Evolutionary conservation across 2,113 vertebrate genomes (phyloP), one percentile per base, ranked within the genome.

Genomic region (Clupea harengus): DNA sequence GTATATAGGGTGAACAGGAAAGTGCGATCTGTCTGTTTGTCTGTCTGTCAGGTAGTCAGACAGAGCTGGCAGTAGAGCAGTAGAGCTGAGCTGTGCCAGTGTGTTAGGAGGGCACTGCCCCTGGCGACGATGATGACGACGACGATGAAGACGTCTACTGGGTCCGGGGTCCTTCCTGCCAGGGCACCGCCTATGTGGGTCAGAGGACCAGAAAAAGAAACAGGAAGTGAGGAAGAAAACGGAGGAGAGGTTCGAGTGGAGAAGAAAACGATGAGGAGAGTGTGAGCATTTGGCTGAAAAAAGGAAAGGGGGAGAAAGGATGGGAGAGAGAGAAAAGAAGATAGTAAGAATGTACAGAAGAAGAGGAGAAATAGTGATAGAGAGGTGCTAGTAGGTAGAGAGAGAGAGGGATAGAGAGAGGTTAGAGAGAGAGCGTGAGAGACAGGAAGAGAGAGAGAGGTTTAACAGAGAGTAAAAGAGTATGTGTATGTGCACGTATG

Each of bases 11-110:
- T 39, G 39, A 39, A 39, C 39, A 39, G 39, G 39, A 39, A 39
- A 39, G 39, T 39, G 39, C 39, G 39, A 18, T 57, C 18, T 57
- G 54, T 72, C 8, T 72, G n/a, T 72, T 10, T 72, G 8, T 72
- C 25, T 72, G 64, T 32, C 0, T 72, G 64, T 72, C 80, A 89
- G 89, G 92, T 92, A 94, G 92, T 91, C 39, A 39, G 39, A 39
- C 39, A 39, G 39, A 39, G 39, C 39, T 39, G 39, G 39, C 39
- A 39, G 39, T 2, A 18, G 18, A 81, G 8, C 6, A 87, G 45
- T 6, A 81, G 60, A 45, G 17, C 82, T 32, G 1, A 32, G 32
- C n/a, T 32, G 64, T 72, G 64, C 64, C 64, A 72, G 64, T 72
- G 64, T 72, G 64, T 72, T 72, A 72, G 25, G n/a, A 72, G 64